A percentile compares a stretch with the other conserved stretches of the same genome.
Conservation (phyloP, 2,888 invertebrate species). For the Marronus borbonicus region DNA sequence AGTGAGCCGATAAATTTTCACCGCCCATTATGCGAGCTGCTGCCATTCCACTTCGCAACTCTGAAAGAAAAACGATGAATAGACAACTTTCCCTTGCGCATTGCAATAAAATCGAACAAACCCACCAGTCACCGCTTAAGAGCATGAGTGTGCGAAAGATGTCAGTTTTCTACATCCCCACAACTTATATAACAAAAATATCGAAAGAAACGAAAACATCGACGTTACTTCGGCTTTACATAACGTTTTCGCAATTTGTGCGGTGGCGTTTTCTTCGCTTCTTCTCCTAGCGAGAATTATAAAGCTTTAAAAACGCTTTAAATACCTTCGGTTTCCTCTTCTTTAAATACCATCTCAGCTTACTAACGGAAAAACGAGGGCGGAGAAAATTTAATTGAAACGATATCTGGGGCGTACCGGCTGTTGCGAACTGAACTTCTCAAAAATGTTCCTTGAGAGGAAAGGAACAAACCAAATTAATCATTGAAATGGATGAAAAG, state of each 20-base stretch:
- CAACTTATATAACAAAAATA: conserved; percentile 32
- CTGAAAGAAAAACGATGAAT: conserved; percentile 43
- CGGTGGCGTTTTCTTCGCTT: not conserved
- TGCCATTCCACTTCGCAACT: conserved; percentile 20
- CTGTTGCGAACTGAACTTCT: conserved; percentile 31
- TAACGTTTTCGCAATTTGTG: conserved; percentile 27
- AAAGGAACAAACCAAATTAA: conserved; percentile 37
- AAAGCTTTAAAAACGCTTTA: conserved; percentile 26
- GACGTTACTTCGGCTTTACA: conserved; percentile 32
- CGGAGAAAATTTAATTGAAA: conserved; percentile 45
- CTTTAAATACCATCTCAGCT: conserved; percentile 22
- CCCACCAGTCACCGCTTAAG: conserved; percentile 11
- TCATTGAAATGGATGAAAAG: conserved; percentile 19
- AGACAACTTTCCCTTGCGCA: conserved; percentile 42
- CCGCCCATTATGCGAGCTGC: conserved; percentile 35
- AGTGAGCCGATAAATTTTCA: conserved; percentile 37
- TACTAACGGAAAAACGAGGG: conserved; percentile 29
- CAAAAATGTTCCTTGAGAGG: conserved; percentile 27
- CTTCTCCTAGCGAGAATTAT: conserved; percentile 23
- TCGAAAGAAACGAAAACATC: conserved; percentile 11
- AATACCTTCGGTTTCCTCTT: conserved; percentile 27
- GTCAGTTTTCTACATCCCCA: conserved; percentile 39
- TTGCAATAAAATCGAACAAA: conserved; percentile 39
- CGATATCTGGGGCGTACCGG: conserved; percentile 15
- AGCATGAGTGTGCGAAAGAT: conserved; percentile 32